These are phyloP conservation scores for Steinernema scapterisci DNA, from an alignment of 2,888 invertebrate genomes.

Conservation along the genomic window DNA sequence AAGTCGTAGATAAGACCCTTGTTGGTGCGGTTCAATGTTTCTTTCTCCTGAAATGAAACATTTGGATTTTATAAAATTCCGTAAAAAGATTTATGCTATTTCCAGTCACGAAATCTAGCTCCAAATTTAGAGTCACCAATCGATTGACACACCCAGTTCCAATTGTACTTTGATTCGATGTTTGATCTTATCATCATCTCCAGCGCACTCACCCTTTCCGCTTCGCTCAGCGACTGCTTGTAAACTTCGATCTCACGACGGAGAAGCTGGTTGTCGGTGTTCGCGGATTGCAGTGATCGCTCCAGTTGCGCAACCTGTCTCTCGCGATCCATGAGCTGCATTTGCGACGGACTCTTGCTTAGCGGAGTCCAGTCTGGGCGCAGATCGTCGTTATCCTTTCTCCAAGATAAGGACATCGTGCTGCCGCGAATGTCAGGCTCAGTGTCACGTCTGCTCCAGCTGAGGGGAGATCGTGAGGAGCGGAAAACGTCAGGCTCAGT, in stretches of 20 bases:
- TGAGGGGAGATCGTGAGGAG: conserved; percentile 34
- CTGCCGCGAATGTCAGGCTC: conserved; percentile 40
- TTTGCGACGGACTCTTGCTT: conserved; percentile 43
- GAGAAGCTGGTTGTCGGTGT: conserved; percentile 55
- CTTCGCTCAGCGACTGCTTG: conserved; percentile 55
- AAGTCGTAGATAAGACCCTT: conserved; percentile 46
- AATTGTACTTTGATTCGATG: neutral
- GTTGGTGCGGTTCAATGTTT: conserved; percentile 48
- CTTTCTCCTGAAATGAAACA: conserved; percentile 49
- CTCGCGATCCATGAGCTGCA: conserved; percentile 55
- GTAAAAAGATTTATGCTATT: neutral
- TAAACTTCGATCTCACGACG: conserved; percentile 62
- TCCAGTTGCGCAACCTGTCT: conserved; percentile 54
- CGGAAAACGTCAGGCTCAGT: conserved; percentile 36
- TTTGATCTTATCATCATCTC: conserved; percentile 10
- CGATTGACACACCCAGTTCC: neutral
- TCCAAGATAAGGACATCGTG: conserved; percentile 24
- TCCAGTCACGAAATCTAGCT: neutral
- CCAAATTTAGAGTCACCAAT: neutral
- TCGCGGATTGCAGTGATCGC: conserved; percentile 45
- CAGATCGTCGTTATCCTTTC: conserved; percentile 20
- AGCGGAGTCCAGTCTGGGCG: conserved; percentile 15
- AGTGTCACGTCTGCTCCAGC: conserved; percentile 45
- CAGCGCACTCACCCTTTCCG: conserved; percentile 48
- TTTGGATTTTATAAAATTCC: neutral